Conservation (phyloP, 2,888 invertebrate genomes). For the Brachylomia viminalis region DNA sequence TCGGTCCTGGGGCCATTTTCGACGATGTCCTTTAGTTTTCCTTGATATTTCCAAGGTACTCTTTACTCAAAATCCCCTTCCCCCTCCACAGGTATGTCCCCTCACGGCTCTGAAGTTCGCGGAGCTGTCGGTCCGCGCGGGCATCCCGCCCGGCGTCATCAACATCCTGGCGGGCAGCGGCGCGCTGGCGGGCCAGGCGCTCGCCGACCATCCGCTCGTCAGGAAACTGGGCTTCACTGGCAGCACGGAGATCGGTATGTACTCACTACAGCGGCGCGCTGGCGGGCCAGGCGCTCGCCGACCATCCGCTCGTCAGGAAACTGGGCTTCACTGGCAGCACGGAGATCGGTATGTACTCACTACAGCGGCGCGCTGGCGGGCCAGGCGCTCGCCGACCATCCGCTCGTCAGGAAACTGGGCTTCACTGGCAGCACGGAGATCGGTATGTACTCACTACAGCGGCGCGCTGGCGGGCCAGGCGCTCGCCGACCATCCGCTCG, state of each 20-base stretch:
- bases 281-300: constrained; percentile 96
- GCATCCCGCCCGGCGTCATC: constrained; percentile 98
- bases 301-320: constrained; percentile 96
- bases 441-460: constrained; percentile 90
- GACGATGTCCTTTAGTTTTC: too few relatives aligned
- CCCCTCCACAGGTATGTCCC: constrained; percentile 92
- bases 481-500: constrained; percentile 95
- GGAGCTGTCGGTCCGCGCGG: constrained; percentile 96
- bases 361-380: constrained; percentile 94
- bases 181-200: constrained; percentile 95
- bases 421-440: constrained; percentile 99
- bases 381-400: constrained; percentile 96
- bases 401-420: constrained; percentile 96
- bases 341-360: constrained; percentile 92
- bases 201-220: constrained; percentile 96
- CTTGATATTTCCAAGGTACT: neutral
- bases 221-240: constrained; percentile 99
- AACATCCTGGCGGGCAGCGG: constrained; percentile 97
- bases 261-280: constrained; percentile 91
- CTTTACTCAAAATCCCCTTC: neutral
- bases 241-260: constrained; percentile 96
- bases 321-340: constrained; percentile 99
- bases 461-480: constrained; percentile 96
- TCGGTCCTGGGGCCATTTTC: too few relatives aligned
- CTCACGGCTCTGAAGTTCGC: constrained; percentile 98